Evolutionary conservation across 2,888 invertebrate species (phyloP).

Genomic region (Diaphora mendica): DNA sequence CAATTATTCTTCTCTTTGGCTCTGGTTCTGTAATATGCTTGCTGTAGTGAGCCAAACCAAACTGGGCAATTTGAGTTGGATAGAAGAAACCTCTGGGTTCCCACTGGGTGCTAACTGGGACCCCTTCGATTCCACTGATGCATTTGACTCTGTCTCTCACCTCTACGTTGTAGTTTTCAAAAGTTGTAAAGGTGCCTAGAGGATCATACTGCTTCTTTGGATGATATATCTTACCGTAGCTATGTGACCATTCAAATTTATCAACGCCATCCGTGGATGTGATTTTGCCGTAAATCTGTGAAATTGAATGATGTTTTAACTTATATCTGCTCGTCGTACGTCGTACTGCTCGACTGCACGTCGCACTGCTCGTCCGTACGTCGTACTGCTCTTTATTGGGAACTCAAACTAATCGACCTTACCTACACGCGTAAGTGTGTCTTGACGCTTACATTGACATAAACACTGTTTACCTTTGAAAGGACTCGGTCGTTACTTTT

Average conservation of each 20-base stretch:
- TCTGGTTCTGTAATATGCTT: conserved; percentile 96
- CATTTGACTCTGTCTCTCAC: conserved; percentile 98
- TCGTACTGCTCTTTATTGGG: not conserved
- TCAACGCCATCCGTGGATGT: conserved; percentile 90
- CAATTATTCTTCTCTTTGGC: conserved; percentile 89
- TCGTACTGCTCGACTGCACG: no score
- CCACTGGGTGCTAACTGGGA: conserved; percentile 99
- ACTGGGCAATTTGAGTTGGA: conserved; percentile 99
- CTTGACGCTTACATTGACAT: not conserved
- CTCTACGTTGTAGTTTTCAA: conserved; percentile 99
- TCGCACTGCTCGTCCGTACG: no score
- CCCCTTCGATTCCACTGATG: conserved; percentile 96
- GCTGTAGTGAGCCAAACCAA: conserved; percentile 98
- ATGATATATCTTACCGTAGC: conserved; percentile 95
- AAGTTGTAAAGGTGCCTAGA: conserved; percentile 96
- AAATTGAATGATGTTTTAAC: not conserved
- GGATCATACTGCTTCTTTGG: conserved; percentile 96
- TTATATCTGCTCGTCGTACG: no score
- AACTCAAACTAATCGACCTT: not conserved
- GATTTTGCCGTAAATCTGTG: conserved; percentile 94
- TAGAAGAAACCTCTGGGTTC: conserved; percentile 98
- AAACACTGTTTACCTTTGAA: not conserved
- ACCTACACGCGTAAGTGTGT: not conserved
- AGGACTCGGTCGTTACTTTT: not conserved
- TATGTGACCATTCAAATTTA: conserved; percentile 97